These are phyloP conservation scores for Myotis pilosus DNA, from an alignment of 2,797 vertebrate species.

Conservation along the genomic window DNA sequence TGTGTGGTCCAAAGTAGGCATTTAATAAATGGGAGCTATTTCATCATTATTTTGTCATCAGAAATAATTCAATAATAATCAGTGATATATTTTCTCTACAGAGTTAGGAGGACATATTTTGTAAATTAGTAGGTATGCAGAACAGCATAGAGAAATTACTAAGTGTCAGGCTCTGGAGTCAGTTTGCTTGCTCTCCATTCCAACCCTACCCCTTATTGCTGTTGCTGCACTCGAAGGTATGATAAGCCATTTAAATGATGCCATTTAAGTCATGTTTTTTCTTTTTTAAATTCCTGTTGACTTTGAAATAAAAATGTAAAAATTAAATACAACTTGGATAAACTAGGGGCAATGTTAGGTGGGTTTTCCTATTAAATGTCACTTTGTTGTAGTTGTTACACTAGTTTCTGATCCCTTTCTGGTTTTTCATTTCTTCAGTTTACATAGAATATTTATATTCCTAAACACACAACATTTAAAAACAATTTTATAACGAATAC, in stretches of 20 bases:
- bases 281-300: neutral
- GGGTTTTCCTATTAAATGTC: neutral
- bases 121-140: neutral
- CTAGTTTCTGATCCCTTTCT: neutral
- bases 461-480: neutral
- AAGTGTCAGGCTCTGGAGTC: neutral
- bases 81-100: neutral
- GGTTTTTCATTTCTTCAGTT: neutral
- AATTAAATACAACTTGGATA: neutral
- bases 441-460: neutral
- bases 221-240: neutral
- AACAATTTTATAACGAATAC: neutral
- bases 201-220: neutral
- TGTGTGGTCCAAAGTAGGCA: neutral
- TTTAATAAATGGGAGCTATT: neutral
- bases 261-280: neutral
- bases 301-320: constrained; percentile 9
- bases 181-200: neutral
- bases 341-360: neutral
- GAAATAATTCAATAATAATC: neutral
- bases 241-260: neutral
- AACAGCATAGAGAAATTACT: neutral
- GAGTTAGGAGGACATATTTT: neutral
- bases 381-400: neutral
- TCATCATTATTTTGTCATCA: constrained; percentile 24